Base-by-base conservation (phyloP, 2,113 vertebrate species). In the Atlantisia rogersi region DNA sequence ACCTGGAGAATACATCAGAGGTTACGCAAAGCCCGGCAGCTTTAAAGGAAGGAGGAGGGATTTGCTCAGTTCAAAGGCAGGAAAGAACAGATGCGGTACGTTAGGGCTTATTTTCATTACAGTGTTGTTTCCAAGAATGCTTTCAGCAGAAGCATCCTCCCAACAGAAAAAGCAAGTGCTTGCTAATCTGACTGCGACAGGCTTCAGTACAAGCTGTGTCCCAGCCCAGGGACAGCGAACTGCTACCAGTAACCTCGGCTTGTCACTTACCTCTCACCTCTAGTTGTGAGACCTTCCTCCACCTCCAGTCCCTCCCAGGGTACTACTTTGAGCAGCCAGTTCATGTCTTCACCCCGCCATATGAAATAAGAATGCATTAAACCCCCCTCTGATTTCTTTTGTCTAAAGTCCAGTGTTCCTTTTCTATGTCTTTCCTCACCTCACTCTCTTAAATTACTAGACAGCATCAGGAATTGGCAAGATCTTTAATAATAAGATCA, bases 21-120 rank as follows among this genome's bases (percentile, higher is more conserved):
- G 83, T 95, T 96, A 79, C 0, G 1, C 70, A 95, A 94, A 94
- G 74, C 83, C 82, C 86, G 73, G 86, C 24, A 88, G 90, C 73
- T 89, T 89, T 90, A 88, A 94, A 95, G 82, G 92, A 95, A 96
- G 71, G 88, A 93, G 93, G 82, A 94, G 90, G 88, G 88, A 88
- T 88, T 62, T 90, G 58, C 44, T 63, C 5, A 2, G 55, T 95
- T 96, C 90, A 97, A 97, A 97, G 93, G 85, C 92, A 96, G 85
- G 88, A 94, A 93, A 95, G 94, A 93, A 86, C 73, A 88, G 74
- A 96, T 89, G 90, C 8, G 7, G 58, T 88, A 76, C 2, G 5
- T 80, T 78, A 80, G 48, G 53, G 85, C 82, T 97, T 91, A 79
- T 39, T 94, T 92, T 93, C 90, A 94, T 71, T 90, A 74, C 25